phyloP scores from a whole-genome alignment of 1,140 invertebrate species.

The Ylistrum balloti region DNA sequence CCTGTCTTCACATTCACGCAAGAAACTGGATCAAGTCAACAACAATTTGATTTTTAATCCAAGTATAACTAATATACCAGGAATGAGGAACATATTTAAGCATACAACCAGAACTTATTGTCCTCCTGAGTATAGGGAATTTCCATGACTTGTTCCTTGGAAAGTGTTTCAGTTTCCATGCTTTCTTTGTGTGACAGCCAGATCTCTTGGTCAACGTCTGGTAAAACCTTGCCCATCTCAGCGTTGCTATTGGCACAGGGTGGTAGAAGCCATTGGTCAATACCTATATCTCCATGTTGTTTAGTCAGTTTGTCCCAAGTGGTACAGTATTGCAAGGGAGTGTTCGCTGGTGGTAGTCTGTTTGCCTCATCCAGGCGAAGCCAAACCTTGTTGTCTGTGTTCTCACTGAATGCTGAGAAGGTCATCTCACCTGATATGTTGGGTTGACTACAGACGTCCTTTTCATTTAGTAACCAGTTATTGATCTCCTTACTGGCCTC shows the following conservation, averaged over 20 bases:
- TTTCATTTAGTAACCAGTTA: constrained; percentile 41
- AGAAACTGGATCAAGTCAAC: neutral
- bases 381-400: constrained; percentile 45
- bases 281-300: constrained; percentile 42
- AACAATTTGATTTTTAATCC: neutral
- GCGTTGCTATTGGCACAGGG: neutral
- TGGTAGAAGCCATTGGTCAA: constrained; percentile 37
- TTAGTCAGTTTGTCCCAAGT: constrained; percentile 45
- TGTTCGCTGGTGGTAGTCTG: neutral
- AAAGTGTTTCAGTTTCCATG: neutral
- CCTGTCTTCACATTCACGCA: too few relatives aligned
- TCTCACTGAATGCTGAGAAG: constrained; percentile 14
- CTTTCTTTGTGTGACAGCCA: neutral
- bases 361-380: constrained; percentile 36
- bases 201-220: neutral
- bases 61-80: too few relatives aligned
- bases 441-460: neutral
- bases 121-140: neutral
- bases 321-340: neutral
- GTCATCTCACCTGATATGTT: constrained; percentile 11
- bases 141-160: neutral
- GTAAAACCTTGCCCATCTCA: neutral
- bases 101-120: neutral
- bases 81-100: neutral
- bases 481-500: neutral